These are phyloP conservation scores for Branchinecta sandiegonensis DNA, from an alignment of 2,888 invertebrate species.

Conservation along the genomic window DNA sequence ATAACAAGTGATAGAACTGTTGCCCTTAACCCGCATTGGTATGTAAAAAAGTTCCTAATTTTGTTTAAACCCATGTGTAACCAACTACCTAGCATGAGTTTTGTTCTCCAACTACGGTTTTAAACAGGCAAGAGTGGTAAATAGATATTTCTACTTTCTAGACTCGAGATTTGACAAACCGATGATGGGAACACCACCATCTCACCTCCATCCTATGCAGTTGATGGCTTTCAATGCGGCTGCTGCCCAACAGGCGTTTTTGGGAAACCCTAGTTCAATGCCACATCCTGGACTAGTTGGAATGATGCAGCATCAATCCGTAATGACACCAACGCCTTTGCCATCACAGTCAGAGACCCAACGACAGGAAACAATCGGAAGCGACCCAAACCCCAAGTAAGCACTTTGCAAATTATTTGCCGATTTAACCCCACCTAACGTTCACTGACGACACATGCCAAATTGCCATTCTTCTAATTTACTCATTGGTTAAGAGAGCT, in stretches of 20 bases:
- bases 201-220: constrained; percentile 80
- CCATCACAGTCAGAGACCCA: not conserved
- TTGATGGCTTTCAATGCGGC: constrained; percentile 76
- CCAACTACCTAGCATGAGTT: too few relatives aligned
- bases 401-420: constrained; percentile 26
- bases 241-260: constrained; percentile 36
- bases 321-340: not conserved
- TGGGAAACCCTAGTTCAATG: constrained; percentile 45
- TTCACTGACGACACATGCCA: too few relatives aligned
- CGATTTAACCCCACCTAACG: not conserved
- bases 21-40: too few relatives aligned
- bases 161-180: constrained; percentile 21
- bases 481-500: not conserved
- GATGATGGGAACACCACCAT: constrained; percentile 46
- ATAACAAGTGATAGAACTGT: too few relatives aligned
- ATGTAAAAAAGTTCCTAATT: too few relatives aligned
- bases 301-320: not conserved
- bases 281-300: constrained; percentile 8
- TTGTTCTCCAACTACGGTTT: too few relatives aligned
- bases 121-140: too few relatives aligned
- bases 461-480: not conserved
- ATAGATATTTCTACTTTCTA: not conserved
- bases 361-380: not conserved
- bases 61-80: too few relatives aligned
- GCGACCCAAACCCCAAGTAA: constrained; percentile 80